Base-by-base conservation (phyloP, 2,113 vertebrate genomes). In the Alces alces region DNA sequence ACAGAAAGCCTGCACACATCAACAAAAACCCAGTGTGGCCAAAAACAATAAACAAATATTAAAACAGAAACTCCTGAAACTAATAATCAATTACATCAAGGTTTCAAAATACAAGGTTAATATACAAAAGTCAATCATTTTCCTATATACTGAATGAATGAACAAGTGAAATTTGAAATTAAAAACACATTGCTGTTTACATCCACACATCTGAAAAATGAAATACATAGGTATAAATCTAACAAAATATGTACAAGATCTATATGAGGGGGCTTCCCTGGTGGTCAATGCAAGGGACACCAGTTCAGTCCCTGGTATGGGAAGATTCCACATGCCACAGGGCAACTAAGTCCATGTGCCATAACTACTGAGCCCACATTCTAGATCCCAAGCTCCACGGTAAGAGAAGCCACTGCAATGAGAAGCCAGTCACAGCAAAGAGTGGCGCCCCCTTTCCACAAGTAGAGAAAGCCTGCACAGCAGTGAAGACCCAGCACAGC, bases 401-500 rank as follows among this genome's bases (percentile, higher is more conserved):
- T 21, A 70, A 43, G 36, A 43, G 36, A 43, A 43, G 36, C 23
- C 23, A 14, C 70, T 27, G 36, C 11, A 76, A 43, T 43, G 70
- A 76, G 36, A 43, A 76, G 70, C 36, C 36, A 0, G 3, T 43
- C 7, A 43, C 23, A 25, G 14, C 36, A 76, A 73, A 25, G 36
- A 27, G 12, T 43, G 39, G 70, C 23, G 6, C 70, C 36, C 2
- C 0, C 70, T 14, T 6, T 28, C 19, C n/a, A 27, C 12, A 43
- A 7, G 21, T 14, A 43, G 36, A 27, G 70, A 76, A 43, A 43
- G 36, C 36, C 70, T 14, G 36, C 70, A 76, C 23, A 27, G 70
- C 70, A 76, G 27, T 27, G 23, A 76, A 27, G 70, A 43, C 36
- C 5, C 23, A 14, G 12, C 21, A 76, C 11, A 43, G 70, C 36